phyloP scores from a whole-genome alignment of 2,797 vertebrate genomes.

The Galaxias olidus region DNA sequence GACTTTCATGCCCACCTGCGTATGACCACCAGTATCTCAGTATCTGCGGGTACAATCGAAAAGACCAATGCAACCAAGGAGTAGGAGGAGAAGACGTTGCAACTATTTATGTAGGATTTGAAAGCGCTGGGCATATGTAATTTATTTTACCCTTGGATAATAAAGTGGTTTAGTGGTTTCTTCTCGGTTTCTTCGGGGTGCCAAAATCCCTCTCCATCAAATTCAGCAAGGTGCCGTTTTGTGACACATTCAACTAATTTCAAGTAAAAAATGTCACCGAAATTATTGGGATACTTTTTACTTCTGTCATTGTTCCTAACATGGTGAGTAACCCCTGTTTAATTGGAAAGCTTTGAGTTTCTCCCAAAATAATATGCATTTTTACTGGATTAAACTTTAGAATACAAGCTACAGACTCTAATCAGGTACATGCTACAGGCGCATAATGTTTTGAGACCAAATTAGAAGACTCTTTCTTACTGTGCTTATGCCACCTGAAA shows the following conservation, averaged over 20 bases:
- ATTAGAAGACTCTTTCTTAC: too few species aligned
- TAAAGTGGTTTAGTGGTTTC: slow-evolving; percentile 47
- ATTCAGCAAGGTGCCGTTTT: slow-evolving; percentile 37
- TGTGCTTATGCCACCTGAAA: too few species aligned
- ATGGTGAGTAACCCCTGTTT: slow-evolving; percentile 80
- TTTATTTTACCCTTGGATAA: slow-evolving; percentile 59
- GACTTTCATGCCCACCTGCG: slow-evolving; percentile 61
- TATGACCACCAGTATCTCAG: slow-evolving; percentile 37
- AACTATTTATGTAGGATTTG: slow-evolving; percentile 26
- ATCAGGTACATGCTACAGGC: too few species aligned
- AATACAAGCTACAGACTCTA: neutral
- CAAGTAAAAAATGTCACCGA: slow-evolving; percentile 80
- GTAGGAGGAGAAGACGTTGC: slow-evolving; percentile 52
- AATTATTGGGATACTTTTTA: slow-evolving; percentile 74
- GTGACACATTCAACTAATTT: slow-evolving; percentile 47
- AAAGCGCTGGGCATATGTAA: slow-evolving; percentile 33
- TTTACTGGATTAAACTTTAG: neutral
- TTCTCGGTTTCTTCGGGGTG: slow-evolving; percentile 17
- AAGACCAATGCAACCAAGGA: slow-evolving; percentile 45
- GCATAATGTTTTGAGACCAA: too few species aligned
- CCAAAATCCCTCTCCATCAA: slow-evolving; percentile 19
- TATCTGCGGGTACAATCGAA: slow-evolving; percentile 41
- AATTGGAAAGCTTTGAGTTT: neutral
- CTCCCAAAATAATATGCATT: too few species aligned
- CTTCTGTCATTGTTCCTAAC: slow-evolving; percentile 83